These are phyloP conservation scores for Papilio xuthus DNA, from an alignment of 1,140 invertebrate species.

Conservation along the genomic window DNA sequence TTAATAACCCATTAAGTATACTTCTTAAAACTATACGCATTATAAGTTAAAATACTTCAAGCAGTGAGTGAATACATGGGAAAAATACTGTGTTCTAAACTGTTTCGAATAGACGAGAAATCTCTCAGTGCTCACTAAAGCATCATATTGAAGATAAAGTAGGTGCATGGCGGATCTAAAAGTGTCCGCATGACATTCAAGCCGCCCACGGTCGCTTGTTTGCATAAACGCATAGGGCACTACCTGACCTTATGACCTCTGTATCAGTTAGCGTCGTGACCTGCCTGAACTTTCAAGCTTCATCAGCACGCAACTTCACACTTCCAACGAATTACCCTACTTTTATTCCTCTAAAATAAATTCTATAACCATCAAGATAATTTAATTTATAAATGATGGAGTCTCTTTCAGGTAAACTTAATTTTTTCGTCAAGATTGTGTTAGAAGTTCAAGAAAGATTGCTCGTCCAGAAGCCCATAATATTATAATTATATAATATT, in stretches of 20 bases:
- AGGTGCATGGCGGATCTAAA: slow-evolving; percentile 34
- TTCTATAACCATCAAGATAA: not conserved
- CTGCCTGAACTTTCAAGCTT: slow-evolving; percentile 39
- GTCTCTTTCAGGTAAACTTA: too few species aligned
- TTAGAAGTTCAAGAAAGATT: too few species aligned
- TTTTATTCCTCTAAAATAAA: not conserved
- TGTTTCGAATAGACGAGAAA: not conserved
- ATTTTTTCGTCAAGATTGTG: too few species aligned
- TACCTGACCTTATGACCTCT: slow-evolving; percentile 42
- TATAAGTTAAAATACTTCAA: not conserved
- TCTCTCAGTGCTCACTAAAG: not conserved
- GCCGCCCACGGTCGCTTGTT: slow-evolving; percentile 34
- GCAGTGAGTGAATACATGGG: not conserved
- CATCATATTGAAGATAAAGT: slow-evolving; percentile 23
- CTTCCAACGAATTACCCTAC: slow-evolving; percentile 31
- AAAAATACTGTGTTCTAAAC: not conserved
- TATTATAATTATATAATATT: too few species aligned
- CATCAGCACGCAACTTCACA: slow-evolving; percentile 43
- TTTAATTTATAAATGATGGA: not conserved
- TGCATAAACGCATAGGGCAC: slow-evolving; percentile 41
- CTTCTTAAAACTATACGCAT: not conserved
- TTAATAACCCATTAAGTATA: too few species aligned
- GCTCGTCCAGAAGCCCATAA: too few species aligned
- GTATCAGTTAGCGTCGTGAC: slow-evolving; percentile 36
- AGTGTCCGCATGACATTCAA: slow-evolving; percentile 35